Base-by-base conservation (phyloP, 1,140 invertebrate species). In the Leptestheria dahalacensis region DNA sequence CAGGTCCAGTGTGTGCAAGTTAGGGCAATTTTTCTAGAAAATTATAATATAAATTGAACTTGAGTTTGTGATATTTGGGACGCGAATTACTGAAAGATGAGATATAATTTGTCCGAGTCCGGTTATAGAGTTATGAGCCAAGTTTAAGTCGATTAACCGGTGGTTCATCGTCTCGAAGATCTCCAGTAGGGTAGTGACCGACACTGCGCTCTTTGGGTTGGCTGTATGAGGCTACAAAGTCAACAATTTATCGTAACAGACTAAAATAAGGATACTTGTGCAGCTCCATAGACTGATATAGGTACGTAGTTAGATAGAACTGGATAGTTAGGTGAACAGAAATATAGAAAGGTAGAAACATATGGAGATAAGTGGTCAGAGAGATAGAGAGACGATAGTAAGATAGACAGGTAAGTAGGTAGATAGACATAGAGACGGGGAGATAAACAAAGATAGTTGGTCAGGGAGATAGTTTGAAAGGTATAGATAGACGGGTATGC, bases 71-170 rank as follows among this genome's bases (percentile, higher is more conserved):
- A 57, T 50, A 28, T 46, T 23, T 0, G 9, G 20, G 33, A 29
- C 15, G 28, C 24, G 10, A n/a, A 33, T 75, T 73, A 86, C 84
- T 64, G 83, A 75, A 59, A 89, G 75, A 21, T 82, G 78, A 49
- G 77, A 74, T 48, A 88, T 75, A 63, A 88, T 82, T 70, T 84
- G 80, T 60, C 82, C 79, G 65, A 88, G 77, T 41, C 83, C 84
- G 25, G 82, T 80, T 55, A 88, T 77, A 70, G 81, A 83, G 71
- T 89, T 89, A 69, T 86, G 82, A 48, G 84, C 83, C 52, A 89
- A 73, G 41, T 80, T 80, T 24, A 89, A 74, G 69, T 86, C 82
- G n/a, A 81, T 86, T 23, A 89, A 73, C 1, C 83, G 73, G 50
- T 71, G 73, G 52, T 79, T 82, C 74, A 86, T 81, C 54, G 77